Conservation (phyloP, 2,797 vertebrate species). For the Acrossocheilus fasciatus region DNA sequence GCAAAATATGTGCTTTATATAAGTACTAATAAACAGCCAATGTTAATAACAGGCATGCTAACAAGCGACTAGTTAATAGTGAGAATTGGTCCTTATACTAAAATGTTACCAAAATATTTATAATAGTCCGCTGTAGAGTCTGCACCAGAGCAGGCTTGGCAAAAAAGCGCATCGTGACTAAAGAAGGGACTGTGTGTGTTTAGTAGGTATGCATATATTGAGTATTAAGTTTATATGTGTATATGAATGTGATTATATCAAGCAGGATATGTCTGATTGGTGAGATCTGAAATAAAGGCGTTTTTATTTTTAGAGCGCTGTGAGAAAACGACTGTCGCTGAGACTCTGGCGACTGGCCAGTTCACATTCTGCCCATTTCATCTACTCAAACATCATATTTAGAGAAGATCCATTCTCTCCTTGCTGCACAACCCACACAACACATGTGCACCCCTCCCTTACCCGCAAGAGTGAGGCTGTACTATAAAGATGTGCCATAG, state of each 20-base stretch:
- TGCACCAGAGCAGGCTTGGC: background rate
- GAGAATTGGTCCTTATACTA: background rate
- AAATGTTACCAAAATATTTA: background rate
- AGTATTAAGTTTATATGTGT: background rate
- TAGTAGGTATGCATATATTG: background rate
- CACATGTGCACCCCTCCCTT: conserved; percentile 33
- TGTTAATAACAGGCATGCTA: background rate
- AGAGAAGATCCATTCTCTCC: conserved; percentile 35
- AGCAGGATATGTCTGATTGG: conserved; percentile 29
- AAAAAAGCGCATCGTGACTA: background rate
- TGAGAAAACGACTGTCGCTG: conserved; percentile 53
- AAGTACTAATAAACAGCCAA: background rate
- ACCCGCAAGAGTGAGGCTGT: conserved; percentile 7
- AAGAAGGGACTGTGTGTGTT: background rate
- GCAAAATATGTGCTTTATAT: background rate
- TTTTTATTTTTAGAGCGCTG: conserved; percentile 57
- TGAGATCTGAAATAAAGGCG: conserved; percentile 43
- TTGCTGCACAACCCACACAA: conserved; percentile 33
- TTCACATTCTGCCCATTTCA: conserved; percentile 38
- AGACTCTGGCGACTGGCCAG: conserved; percentile 50
- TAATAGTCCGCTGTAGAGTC: background rate
- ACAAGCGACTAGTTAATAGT: background rate
- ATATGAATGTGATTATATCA: background rate
- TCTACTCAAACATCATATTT: conserved; percentile 34
- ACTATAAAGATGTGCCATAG: conserved; percentile 14